Evolutionary conservation across 2,797 vertebrate species (phyloP).

Genomic region (Halcyon chelicuti): DNA sequence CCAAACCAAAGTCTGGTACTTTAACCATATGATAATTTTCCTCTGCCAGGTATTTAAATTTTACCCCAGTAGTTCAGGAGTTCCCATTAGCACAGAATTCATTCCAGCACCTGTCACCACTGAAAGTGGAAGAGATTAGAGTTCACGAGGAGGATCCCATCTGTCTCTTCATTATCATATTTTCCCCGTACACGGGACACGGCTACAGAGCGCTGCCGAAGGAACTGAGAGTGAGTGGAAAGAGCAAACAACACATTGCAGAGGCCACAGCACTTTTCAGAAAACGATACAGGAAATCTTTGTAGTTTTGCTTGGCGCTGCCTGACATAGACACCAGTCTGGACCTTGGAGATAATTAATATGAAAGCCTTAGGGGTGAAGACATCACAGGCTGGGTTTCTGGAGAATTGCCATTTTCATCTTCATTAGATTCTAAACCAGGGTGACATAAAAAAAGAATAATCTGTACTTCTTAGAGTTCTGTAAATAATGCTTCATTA

Average conservation of each 20-base stretch:
- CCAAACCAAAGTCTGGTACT: background rate
- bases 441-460: background rate
- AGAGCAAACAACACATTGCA: background rate
- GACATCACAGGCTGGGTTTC: background rate
- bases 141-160: background rate
- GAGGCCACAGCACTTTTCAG: background rate
- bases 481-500: background rate
- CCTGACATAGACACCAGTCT: background rate
- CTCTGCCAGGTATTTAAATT: constrained; percentile 36
- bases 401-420: background rate
- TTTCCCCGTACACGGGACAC: background rate
- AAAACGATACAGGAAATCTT: background rate
- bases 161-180: background rate
- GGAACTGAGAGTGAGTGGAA: background rate
- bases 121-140: background rate
- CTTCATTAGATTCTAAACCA: background rate
- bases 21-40: background rate
- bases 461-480: background rate
- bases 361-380: background rate
- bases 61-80: background rate
- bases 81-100: constrained; percentile 39
- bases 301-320: background rate
- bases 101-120: background rate
- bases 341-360: background rate
- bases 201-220: background rate